phyloP scores from a whole-genome alignment of 2,888 invertebrate genomes.

The Andrena haemorrhoa region DNA sequence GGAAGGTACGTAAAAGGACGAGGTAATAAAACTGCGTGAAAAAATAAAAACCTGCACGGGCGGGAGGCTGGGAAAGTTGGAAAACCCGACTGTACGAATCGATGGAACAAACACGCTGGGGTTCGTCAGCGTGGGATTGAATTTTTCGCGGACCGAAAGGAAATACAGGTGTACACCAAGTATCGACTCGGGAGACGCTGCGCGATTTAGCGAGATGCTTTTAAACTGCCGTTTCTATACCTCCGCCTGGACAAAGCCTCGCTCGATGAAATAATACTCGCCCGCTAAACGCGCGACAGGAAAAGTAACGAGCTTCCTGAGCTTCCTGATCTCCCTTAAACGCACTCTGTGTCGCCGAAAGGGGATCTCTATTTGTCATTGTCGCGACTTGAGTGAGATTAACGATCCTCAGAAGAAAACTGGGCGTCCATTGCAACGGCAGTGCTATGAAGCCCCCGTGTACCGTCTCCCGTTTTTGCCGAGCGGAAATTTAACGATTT shows the following conservation, averaged over 20 bases:
- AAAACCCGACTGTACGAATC: too few species aligned
- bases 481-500: slow-evolving; percentile 42
- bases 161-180: too few species aligned
- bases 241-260: too few species aligned
- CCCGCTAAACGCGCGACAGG: not conserved
- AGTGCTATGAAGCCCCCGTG: not conserved
- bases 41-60: slow-evolving; percentile 3
- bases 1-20: slow-evolving; percentile 3
- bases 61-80: too few species aligned
- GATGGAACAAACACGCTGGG: too few species aligned
- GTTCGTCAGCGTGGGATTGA: too few species aligned
- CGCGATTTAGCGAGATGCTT: too few species aligned
- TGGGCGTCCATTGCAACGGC: slow-evolving; percentile 40
- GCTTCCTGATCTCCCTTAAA: slow-evolving; percentile 34
- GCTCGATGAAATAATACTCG: slow-evolving; percentile 19
- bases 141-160: too few species aligned
- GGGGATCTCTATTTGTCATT: slow-evolving; percentile 66
- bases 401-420: slow-evolving; percentile 54
- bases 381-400: slow-evolving; percentile 62
- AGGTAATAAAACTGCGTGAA: slow-evolving; percentile 25
- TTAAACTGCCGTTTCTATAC: too few species aligned
- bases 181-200: too few species aligned
- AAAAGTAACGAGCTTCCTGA: slow-evolving; percentile 18
- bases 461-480: slow-evolving; percentile 11
- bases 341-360: slow-evolving; percentile 37